Percentiles rank a stretch among this genome's conserved stretches.
Evolutionary conservation across 2,888 invertebrate species (phyloP).

Genomic region (Acrobasis consociella): DNA sequence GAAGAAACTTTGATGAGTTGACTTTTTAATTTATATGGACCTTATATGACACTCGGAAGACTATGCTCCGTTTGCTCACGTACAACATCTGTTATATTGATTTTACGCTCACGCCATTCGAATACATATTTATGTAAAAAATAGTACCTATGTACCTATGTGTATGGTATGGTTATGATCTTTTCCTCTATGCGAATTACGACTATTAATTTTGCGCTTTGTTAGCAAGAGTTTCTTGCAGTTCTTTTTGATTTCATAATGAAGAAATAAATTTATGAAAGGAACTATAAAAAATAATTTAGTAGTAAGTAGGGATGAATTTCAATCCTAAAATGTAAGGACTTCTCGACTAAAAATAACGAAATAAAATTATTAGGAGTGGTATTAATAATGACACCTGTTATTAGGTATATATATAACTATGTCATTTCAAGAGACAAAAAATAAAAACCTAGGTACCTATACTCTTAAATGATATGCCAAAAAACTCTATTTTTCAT

Average conservation of each 20-base stretch:
- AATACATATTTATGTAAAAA: constrained; percentile 53
- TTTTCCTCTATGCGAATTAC: not conserved
- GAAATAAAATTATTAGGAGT: too few species aligned
- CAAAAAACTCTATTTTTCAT: too few species aligned
- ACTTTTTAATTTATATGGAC: constrained; percentile 75
- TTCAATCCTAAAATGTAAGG: too few species aligned
- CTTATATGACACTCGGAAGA: constrained; percentile 54
- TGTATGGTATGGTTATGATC: constrained; percentile 38
- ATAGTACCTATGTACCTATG: constrained; percentile 4
- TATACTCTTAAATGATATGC: too few species aligned
- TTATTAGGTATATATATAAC: too few species aligned
- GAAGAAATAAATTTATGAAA: not conserved
- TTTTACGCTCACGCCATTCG: constrained; percentile 64
- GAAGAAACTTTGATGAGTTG: constrained; percentile 77
- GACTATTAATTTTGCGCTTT: not conserved
- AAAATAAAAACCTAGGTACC: too few species aligned
- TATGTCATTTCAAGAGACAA: too few species aligned
- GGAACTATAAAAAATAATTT: too few species aligned
- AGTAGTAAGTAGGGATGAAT: too few species aligned
- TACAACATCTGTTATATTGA: constrained; percentile 56
- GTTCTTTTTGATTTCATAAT: not conserved
- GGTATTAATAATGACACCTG: too few species aligned
- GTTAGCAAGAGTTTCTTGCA: not conserved
- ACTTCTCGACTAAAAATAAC: too few species aligned
- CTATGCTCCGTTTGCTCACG: constrained; percentile 56